Percentiles rank a stretch among this genome's conserved stretches.
Evolutionary conservation across 2,113 vertebrate genomes (phyloP).

Genomic region (Microtus richardsoni): DNA sequence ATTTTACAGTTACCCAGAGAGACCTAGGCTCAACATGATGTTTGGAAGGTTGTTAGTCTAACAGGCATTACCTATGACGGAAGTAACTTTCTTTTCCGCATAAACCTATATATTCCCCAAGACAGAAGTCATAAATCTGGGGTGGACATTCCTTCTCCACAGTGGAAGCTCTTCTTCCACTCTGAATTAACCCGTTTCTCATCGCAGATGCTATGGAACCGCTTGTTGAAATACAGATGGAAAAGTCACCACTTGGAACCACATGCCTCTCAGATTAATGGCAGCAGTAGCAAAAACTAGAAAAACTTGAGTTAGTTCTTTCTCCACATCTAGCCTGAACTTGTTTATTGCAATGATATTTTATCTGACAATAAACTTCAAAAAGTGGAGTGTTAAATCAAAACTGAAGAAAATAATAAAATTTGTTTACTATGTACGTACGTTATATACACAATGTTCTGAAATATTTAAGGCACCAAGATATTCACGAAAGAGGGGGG

Average conservation of each 20-base stretch:
- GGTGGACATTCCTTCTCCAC: background rate
- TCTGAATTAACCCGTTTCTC: background rate
- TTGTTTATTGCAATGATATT: slow-evolving; percentile 76
- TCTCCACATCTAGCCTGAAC: slow-evolving; percentile 59
- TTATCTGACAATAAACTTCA: slow-evolving; percentile 45
- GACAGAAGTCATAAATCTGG: slow-evolving; percentile 1
- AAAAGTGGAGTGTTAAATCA: slow-evolving; percentile 31
- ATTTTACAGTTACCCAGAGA: background rate
- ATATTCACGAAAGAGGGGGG: background rate
- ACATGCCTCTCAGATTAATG: slow-evolving; percentile 44
- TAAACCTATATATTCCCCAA: background rate
- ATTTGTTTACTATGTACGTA: background rate
- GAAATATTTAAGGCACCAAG: slow-evolving; percentile 45
- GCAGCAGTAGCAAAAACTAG: slow-evolving; percentile 54
- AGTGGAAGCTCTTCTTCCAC: background rate
- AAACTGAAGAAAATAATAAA: background rate
- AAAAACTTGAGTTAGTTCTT: slow-evolving; percentile 42
- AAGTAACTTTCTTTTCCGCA: slow-evolving; percentile 42
- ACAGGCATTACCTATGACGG: slow-evolving; percentile 23
- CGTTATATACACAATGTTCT: background rate
- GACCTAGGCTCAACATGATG: background rate
- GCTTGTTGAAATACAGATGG: slow-evolving; percentile 48
- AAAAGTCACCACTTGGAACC: slow-evolving; percentile 56
- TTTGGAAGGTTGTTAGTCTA: slow-evolving; percentile 38
- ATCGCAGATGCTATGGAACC: slow-evolving; percentile 61